A percentile compares a stretch with the other conserved stretches of the same genome.
Evolutionary conservation across 2,113 vertebrate genomes (phyloP).

Genomic region (Petromus typicus): DNA sequence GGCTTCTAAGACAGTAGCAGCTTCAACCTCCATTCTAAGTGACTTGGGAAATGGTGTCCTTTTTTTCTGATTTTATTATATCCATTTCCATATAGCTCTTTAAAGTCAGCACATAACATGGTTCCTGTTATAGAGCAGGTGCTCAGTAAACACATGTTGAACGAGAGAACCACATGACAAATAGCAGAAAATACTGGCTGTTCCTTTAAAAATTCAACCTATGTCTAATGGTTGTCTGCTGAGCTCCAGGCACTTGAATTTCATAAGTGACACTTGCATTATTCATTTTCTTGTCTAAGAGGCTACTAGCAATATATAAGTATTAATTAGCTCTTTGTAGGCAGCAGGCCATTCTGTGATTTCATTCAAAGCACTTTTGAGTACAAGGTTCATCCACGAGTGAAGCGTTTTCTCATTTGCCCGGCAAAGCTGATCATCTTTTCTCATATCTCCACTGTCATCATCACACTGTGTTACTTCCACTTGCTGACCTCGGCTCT

Average conservation of each 20-base stretch:
- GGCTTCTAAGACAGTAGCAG: not conserved
- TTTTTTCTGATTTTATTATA: not conserved
- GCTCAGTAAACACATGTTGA: not conserved
- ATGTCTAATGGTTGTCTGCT: not conserved
- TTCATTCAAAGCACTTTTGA: not conserved
- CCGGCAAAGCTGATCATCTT: not conserved
- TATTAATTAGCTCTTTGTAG: not conserved
- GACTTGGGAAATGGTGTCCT: not conserved
- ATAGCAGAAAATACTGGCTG: not conserved
- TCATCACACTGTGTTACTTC: not conserved
- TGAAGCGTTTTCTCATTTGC: not conserved
- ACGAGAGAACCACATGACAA: not conserved
- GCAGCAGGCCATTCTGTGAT: not conserved
- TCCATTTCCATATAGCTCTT: not conserved
- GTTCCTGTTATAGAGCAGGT: not conserved
- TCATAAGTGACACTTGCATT: not conserved
- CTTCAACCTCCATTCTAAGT: not conserved
- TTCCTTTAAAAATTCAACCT: not conserved
- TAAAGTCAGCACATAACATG: not conserved
- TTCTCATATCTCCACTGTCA: not conserved
- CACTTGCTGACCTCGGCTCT: not conserved
- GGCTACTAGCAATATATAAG: not conserved
- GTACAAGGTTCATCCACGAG: not conserved
- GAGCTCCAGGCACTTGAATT: not conserved
- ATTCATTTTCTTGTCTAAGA: not conserved